Evolutionary conservation across 2,888 invertebrate species (phyloP), one percentile per base, ranked within the genome.

Genomic region (Polydrusus cervinus): DNA sequence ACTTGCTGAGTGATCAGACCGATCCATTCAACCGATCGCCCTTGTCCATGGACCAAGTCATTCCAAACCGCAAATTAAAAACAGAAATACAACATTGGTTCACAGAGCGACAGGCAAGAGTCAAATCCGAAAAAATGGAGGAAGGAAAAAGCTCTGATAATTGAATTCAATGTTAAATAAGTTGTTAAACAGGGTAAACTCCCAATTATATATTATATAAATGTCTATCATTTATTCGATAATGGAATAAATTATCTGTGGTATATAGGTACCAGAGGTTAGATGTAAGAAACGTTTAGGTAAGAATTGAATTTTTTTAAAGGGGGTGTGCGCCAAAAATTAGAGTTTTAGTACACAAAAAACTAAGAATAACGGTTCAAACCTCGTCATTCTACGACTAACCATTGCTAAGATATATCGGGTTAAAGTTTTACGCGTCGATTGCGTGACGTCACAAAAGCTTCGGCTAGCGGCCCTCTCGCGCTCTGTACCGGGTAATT

Each of bases 21-120:
- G 98, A 98, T 88, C 98, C 98, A 0, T 98, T 98, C 87, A 98
- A 97, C 88, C 92, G 98, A 45, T 94, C 95, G 10, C 96, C 97
- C 0, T 90, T 98, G 14, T 95, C 96, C 0, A 96, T 98, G 96
- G 96, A 97, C 84, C 95, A 95, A 91, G 92, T 98, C 0, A 92
- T 92, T 83, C 92, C 97, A 0, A 92, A 96, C 85, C 90, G 88
- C 0, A 94, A 95, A 78, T 90, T 98, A 14, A 93, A 93, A 82
- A 88, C 88, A n/a, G 91, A 91, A 85, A 97, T 98, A 78, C 89
- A 92, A 64, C 88, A 90, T 18, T 98, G 97, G 98, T 91, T 95
- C 45, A 88, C 89, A 1, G 90, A 92, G 81, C 91, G 91, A 83
- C 38, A 67, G 34, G 61, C 62, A 13, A 62, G 60, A 16, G 38